A percentile compares a stretch with the other conserved stretches of the same genome.
phyloP scores from a whole-genome alignment of 1,140 invertebrate genomes.

The Aphis craccivora region DNA sequence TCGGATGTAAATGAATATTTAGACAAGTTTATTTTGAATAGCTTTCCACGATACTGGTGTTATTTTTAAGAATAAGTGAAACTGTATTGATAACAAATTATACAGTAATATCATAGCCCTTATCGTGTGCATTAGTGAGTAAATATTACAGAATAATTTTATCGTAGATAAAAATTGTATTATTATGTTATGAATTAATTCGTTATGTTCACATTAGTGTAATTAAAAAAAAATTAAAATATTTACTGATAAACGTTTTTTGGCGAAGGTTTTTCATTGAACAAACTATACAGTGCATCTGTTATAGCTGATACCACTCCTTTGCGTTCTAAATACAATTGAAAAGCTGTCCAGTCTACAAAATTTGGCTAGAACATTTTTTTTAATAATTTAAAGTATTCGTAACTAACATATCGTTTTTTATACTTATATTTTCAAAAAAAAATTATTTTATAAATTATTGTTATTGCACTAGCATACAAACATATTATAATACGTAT shows the following conservation, averaged over 20 bases:
- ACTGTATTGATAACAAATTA: not conserved
- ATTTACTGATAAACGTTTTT: slow-evolving; percentile 28
- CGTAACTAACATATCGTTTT: not conserved
- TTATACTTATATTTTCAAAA: not conserved
- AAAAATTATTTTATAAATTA: not conserved
- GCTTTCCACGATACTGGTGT: not conserved
- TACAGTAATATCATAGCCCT: not conserved
- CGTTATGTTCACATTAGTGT: not conserved
- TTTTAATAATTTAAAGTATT: not conserved
- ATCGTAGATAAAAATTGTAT: not conserved
- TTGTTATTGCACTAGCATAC: not conserved
- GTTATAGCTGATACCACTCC: not conserved
- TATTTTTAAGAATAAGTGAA: not conserved
- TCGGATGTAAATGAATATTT: not conserved
- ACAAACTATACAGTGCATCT: not conserved
- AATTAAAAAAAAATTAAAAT: not conserved
- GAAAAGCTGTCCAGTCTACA: not conserved
- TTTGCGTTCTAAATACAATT: slow-evolving; percentile 31
- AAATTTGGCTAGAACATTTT: not conserved
- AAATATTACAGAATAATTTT: not conserved
- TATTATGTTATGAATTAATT: not conserved
- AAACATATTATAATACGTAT: not conserved
- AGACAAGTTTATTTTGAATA: not conserved
- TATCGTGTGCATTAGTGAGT: not conserved
- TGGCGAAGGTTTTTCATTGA: slow-evolving; percentile 1